Base-by-base conservation (phyloP, 1,140 invertebrate genomes). In the Belonocnema kinseyi region DNA sequence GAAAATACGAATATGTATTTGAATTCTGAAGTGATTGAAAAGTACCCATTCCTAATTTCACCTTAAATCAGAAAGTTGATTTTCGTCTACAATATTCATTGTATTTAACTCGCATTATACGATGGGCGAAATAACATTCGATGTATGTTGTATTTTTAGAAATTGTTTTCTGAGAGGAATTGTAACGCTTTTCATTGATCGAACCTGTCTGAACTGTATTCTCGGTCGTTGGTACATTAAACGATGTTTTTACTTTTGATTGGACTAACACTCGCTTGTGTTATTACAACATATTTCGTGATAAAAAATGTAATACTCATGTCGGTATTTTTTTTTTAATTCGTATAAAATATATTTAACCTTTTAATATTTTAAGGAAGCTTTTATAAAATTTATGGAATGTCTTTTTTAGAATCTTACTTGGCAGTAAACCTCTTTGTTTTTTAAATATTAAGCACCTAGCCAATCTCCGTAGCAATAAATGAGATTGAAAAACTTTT, bases 1-100 rank as follows among this genome's bases (percentile, higher is more conserved):
- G 73, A 80, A 82, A 61, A 61, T 61, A 61, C 58, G 58, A 33
- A 61, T 26, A 61, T 76, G 50, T 73, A 66, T 58, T 71, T 56
- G 50, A 19, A 56, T 72, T 14, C 58, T 61, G 7, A 61, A 19
- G 54, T 50, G 74, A 73, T 74, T 76, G 58, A 78, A 81, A 78
- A 74, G 76, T 75, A 78, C 66, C 72, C 71, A 81, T 76, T 76
- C 72, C 73, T 33, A 4, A 33, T 33, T 33, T 4, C 3, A 50
- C 72, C 56, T 76, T 78, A 16, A 61, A 26, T 26, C 13, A 61
- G 14, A 3, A 58, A 58, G 17, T 58, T 19, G 54, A 58, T 58
- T 61, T 61, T 53, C 52, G 13, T 53, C 7, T 61, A 26, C 17
- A 61, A 12, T 21, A 21, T 61, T 61, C 26, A 21, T 26, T 54